Percentiles rank a stretch among this genome's conserved stretches.
These are phyloP conservation scores for Hylia prasina DNA, from an alignment of 2,113 vertebrate species.

Conservation along the genomic window DNA sequence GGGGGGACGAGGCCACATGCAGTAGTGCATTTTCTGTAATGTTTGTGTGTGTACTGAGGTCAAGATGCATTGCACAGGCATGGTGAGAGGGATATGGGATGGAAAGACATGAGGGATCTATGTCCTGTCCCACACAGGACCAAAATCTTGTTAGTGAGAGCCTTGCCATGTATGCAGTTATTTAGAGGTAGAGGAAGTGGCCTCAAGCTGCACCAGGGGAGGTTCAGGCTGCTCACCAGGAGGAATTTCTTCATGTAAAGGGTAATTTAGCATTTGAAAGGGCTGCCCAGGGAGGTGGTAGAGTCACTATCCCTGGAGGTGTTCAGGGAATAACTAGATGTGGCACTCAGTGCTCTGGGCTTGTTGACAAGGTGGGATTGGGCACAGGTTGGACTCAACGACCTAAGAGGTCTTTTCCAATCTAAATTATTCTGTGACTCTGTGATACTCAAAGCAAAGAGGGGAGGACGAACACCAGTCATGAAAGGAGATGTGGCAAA, in stretches of 20 bases:
- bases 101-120: neutral
- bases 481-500: neutral
- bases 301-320: neutral
- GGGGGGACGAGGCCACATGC: fast-evolving
- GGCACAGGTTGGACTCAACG: neutral
- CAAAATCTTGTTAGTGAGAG: neutral
- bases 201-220: neutral
- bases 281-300: neutral
- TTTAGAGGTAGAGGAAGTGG: neutral
- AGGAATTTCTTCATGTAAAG: neutral
- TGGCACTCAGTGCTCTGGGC: neutral
- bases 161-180: too few relatives aligned
- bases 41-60: fast-evolving
- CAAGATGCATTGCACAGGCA: neutral
- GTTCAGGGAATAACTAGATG: neutral
- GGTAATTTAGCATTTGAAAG: neutral
- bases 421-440: neutral
- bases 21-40: neutral
- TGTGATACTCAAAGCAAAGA: neutral
- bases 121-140: neutral
- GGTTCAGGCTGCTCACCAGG: neutral
- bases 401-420: neutral
- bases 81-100: neutral
- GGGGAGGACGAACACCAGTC: neutral
- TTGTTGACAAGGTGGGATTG: neutral